A percentile compares a stretch with the other conserved stretches of the same genome.
phyloP scores from a whole-genome alignment of 23 tunicate species.

The Phallusia fumigata region DNA sequence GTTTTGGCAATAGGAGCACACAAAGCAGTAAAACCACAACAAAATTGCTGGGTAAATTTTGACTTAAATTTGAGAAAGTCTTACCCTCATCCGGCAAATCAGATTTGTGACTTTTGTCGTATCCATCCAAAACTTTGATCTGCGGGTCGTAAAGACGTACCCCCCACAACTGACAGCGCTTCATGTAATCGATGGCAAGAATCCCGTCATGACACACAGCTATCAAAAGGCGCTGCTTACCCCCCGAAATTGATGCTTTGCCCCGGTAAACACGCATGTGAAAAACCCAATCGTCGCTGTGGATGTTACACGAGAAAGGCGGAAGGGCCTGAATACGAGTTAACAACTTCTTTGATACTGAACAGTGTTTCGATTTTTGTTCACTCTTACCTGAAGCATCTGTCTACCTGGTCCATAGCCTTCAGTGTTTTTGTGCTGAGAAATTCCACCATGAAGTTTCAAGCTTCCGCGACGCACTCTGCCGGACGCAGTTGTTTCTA shows the following conservation, averaged over 20 bases:
- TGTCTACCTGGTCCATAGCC: conserved; percentile 55
- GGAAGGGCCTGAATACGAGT: conserved; percentile 29
- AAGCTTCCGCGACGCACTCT: conserved; percentile 3
- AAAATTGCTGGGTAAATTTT: no score
- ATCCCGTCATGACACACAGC: conserved; percentile 51
- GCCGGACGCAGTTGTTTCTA: neutral
- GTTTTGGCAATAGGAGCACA: no score
- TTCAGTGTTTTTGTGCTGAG: neutral
- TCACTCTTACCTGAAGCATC: conserved; percentile 52
- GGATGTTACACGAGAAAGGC: conserved; percentile 61
- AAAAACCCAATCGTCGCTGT: conserved; percentile 59
- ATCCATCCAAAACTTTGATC: neutral
- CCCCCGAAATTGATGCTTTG: conserved; percentile 4
- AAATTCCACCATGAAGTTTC: conserved; percentile 7
- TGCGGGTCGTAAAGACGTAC: conserved; percentile 8
- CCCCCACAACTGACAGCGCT: conserved; percentile 48
- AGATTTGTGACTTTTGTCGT: neutral
- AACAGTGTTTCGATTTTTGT: neutral
- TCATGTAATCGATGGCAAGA: conserved; percentile 67
- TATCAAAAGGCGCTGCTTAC: conserved; percentile 30
- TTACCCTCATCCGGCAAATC: conserved; percentile 5
- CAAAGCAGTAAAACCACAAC: no score
- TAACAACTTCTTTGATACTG: neutral
- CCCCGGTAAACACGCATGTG: conserved; percentile 32
- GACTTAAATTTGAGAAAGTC: neutral